Evolutionary conservation across 2,888 invertebrate genomes (phyloP).

Genomic region (Liodrosophila aerea): DNA sequence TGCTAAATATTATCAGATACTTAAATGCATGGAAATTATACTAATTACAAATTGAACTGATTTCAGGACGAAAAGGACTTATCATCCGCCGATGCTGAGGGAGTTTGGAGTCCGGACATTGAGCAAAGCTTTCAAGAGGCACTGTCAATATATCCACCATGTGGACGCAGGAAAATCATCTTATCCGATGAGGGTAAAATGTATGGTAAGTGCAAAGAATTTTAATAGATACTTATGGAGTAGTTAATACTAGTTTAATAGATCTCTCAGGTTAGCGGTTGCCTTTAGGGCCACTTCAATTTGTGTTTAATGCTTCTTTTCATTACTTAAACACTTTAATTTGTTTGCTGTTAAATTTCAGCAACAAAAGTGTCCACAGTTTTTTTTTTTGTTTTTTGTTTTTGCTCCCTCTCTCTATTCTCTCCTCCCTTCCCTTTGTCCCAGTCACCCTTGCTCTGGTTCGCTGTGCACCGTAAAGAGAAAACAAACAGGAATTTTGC

Average conservation of each 20-base stretch:
- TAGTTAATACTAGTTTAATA: too few relatives aligned
- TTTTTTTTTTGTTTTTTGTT: slow-evolving; percentile 4
- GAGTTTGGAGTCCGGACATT: slow-evolving; percentile 99
- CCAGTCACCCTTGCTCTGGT: background rate
- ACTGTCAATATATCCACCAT: slow-evolving; percentile 99
- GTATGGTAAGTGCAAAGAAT: slow-evolving; percentile 94
- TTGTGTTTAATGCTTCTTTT: too few relatives aligned
- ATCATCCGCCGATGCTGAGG: slow-evolving; percentile 98
- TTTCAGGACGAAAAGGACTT: slow-evolving; percentile 91
- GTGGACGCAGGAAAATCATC: slow-evolving; percentile 99
- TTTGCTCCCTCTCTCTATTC: background rate
- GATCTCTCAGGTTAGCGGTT: too few relatives aligned
- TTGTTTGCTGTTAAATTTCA: slow-evolving; percentile 31
- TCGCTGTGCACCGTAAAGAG: slow-evolving; percentile 22
- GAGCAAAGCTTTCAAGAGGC: slow-evolving; percentile 99
- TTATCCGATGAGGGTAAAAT: slow-evolving; percentile 99
- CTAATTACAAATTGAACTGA: background rate
- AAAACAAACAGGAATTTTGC: slow-evolving; percentile 60
- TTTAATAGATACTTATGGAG: too few relatives aligned
- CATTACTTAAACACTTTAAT: slow-evolving; percentile 15
- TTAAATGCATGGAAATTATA: background rate
- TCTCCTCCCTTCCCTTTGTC: background rate
- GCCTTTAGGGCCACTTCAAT: too few relatives aligned
- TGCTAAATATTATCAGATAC: too few relatives aligned
- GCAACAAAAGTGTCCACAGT: slow-evolving; percentile 32